Evolutionary conservation across 2,888 invertebrate species (phyloP).

Genomic region (Callyntrura guangdongensis): DNA sequence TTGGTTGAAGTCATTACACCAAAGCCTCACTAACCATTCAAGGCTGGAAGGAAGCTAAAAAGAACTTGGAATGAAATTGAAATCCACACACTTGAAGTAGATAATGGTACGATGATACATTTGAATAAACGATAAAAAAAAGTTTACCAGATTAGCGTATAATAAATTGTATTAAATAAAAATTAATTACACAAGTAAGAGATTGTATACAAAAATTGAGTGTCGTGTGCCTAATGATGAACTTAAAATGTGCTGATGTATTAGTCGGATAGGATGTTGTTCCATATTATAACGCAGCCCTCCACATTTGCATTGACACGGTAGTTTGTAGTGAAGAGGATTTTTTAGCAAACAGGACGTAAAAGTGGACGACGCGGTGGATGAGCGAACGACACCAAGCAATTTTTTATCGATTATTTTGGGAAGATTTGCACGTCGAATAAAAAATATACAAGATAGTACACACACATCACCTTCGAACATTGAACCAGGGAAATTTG

Average conservation of each 20-base stretch:
- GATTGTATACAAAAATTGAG: background rate
- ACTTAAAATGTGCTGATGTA: background rate
- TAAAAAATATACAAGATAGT: too few relatives aligned
- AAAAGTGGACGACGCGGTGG: background rate
- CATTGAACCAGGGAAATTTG: too few relatives aligned
- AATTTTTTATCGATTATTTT: background rate
- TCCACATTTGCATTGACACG: background rate
- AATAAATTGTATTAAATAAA: background rate
- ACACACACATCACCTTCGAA: too few relatives aligned
- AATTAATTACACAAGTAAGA: background rate
- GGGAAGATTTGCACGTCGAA: background rate
- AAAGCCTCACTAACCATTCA: constrained; percentile 54
- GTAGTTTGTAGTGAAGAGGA: background rate
- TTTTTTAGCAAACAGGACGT: background rate
- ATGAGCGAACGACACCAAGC: too few relatives aligned
- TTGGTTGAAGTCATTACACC: constrained; percentile 28
- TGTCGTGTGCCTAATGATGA: background rate
- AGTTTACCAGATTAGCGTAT: background rate
- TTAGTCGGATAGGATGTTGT: too few relatives aligned
- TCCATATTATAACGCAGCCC: background rate
- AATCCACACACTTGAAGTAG: constrained; percentile 50
- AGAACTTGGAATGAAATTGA: constrained; percentile 68
- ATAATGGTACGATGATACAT: constrained; percentile 68
- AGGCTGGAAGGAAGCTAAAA: constrained; percentile 53
- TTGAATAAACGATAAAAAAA: constrained; percentile 10